phyloP scores from a whole-genome alignment of 23 tunicate species.

The Aplidium turbinatum region DNA sequence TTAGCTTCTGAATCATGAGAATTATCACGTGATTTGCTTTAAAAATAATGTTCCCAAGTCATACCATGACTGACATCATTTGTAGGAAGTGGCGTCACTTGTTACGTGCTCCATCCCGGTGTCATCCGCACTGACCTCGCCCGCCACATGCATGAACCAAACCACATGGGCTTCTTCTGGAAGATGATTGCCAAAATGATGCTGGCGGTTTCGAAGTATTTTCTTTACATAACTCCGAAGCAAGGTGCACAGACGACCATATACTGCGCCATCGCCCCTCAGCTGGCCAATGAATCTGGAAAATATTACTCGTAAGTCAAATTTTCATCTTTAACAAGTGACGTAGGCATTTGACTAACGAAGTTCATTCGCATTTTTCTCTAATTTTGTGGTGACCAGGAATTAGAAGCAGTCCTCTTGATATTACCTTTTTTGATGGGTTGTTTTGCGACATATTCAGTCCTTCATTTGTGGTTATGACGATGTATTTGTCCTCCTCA shows the following conservation, averaged over 20 bases:
- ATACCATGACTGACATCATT: too few species aligned
- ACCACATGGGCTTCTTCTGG: neutral
- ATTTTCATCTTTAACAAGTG: too few species aligned
- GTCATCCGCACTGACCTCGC: constrained; percentile 58
- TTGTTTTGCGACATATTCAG: too few species aligned
- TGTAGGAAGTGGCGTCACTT: constrained; percentile 76
- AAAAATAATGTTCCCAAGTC: too few species aligned
- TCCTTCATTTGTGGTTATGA: too few species aligned
- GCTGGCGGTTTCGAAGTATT: neutral
- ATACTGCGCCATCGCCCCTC: constrained; percentile 79
- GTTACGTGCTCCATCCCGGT: constrained; percentile 82
- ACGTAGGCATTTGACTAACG: neutral
- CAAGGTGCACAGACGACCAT: constrained; percentile 79
- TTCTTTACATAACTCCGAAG: constrained; percentile 33
- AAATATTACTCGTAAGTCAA: constrained; percentile 41
- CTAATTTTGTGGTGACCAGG: neutral
- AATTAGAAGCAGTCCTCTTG: too few species aligned
- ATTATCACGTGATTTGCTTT: too few species aligned
- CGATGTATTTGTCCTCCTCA: too few species aligned
- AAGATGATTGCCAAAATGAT: neutral
- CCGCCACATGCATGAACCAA: constrained; percentile 41
- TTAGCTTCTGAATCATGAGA: too few species aligned
- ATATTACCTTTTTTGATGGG: too few species aligned
- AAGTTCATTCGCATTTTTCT: too few species aligned
- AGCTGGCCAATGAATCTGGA: constrained; percentile 52